A percentile compares a stretch with the other conserved stretches of the same genome.
Evolutionary conservation across 2,113 vertebrate species (phyloP).

Genomic region (Phasianus colchicus): DNA sequence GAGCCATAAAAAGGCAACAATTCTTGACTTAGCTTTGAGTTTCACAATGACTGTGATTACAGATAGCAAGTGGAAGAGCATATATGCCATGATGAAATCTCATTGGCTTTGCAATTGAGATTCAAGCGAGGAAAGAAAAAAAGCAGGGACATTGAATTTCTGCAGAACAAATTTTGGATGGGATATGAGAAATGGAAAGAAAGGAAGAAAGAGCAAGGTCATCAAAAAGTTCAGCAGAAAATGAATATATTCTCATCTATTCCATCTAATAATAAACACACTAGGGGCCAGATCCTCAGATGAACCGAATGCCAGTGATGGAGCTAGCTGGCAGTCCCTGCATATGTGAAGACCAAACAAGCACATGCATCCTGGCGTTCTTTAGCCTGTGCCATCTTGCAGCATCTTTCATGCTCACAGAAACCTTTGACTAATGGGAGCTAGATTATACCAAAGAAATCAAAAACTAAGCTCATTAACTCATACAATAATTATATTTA

Average conservation of each 20-base stretch:
- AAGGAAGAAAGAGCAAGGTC: slow-evolving; percentile 39
- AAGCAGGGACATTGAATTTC: slow-evolving; percentile 45
- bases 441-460: neutral
- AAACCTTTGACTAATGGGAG: neutral
- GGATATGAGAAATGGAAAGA: slow-evolving; percentile 37
- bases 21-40: slow-evolving; percentile 83
- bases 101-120: slow-evolving; percentile 72
- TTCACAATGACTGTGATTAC: slow-evolving; percentile 82
- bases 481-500: neutral
- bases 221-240: slow-evolving; percentile 55
- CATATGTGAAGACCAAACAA: neutral
- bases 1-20: slow-evolving; percentile 79
- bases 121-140: slow-evolving; percentile 13
- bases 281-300: slow-evolving; percentile 5
- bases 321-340: neutral
- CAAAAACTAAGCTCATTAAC: neutral
- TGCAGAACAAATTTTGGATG: slow-evolving; percentile 43
- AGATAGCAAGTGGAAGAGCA: slow-evolving; percentile 68
- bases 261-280: slow-evolving; percentile 48
- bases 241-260: neutral
- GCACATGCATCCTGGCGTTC: neutral
- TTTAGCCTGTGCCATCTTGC: neutral
- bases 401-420: neutral
- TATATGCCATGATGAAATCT: slow-evolving; percentile 63
- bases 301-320: neutral